Evolutionary conservation across 2,113 vertebrate species (phyloP).

Genomic region (Clupea harengus): DNA sequence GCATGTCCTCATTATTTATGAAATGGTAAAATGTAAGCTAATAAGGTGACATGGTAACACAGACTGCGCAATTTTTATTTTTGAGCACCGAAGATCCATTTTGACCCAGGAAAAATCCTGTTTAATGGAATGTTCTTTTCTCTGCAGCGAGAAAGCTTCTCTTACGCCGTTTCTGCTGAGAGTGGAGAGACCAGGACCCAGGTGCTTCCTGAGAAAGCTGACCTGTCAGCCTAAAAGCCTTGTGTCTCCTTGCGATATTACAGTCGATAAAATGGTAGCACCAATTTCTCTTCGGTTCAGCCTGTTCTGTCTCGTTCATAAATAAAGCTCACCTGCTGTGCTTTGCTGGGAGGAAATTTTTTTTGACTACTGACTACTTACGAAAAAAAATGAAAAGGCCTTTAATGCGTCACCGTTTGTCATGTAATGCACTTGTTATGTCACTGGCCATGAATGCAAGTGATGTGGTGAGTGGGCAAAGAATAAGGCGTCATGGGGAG

Average conservation of each 20-base stretch:
- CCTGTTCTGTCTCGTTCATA: not conserved
- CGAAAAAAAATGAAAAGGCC: not conserved
- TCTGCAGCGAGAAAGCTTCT: constrained; percentile 38
- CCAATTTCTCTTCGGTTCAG: not conserved
- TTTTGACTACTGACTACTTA: too few species aligned
- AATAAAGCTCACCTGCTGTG: not conserved
- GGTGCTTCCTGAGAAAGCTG: constrained; percentile 40
- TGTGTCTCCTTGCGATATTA: constrained; percentile 30
- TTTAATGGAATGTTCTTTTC: constrained; percentile 52
- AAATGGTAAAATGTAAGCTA: too few species aligned
- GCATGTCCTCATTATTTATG: too few species aligned
- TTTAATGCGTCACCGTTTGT: not conserved
- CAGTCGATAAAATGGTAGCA: constrained; percentile 38
- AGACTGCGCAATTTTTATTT: too few species aligned
- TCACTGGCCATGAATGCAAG: not conserved
- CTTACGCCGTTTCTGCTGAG: constrained; percentile 40
- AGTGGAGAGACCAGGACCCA: constrained; percentile 42
- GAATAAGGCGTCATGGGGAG: not conserved
- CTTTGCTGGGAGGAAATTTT: not conserved
- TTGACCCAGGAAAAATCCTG: too few species aligned
- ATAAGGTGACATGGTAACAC: too few species aligned
- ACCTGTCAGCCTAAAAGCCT: constrained; percentile 46
- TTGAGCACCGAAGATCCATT: too few species aligned
- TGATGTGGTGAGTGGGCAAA: not conserved
- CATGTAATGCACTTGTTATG: not conserved